Conservation (phyloP, 2,797 vertebrate species). For the Myoxocephalus aenaeus region DNA sequence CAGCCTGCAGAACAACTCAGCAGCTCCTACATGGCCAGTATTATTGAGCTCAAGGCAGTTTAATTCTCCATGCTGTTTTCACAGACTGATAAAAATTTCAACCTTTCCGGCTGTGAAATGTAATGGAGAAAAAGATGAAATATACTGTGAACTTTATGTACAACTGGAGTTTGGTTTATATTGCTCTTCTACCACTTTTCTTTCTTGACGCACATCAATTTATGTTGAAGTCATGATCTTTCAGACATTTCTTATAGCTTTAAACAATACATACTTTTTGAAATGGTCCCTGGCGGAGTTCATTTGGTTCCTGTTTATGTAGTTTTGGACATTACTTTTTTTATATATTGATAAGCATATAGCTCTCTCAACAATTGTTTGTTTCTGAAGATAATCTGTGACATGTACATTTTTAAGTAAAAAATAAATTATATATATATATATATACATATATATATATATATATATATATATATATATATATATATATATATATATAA, state of each 20-base stretch:
- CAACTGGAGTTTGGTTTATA: conserved; percentile 32
- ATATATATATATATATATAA: neutral
- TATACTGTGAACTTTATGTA: conserved; percentile 46
- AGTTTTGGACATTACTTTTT: neutral
- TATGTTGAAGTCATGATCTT: conserved; percentile 38
- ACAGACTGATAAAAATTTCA: conserved; percentile 62
- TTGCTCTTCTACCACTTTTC: conserved; percentile 21
- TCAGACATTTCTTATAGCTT: conserved; percentile 61
- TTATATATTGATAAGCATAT: neutral
- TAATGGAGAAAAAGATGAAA: conserved; percentile 51
- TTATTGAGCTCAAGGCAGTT: conserved; percentile 80
- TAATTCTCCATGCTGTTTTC: conserved; percentile 71
- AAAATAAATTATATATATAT: conserved; percentile 2
- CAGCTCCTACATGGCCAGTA: conserved; percentile 78
- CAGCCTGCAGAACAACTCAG: conserved; percentile 86
- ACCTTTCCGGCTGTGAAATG: conserved; percentile 59
- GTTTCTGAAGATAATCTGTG: neutral
- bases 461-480: neutral
- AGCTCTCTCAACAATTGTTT: neutral
- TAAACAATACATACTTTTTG: conserved; percentile 67
- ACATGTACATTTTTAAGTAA: conserved; percentile 9
- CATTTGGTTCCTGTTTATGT: neutral
- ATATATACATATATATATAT: neutral
- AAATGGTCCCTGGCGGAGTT: conserved; percentile 8
- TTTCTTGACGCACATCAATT: conserved; percentile 10